Base-by-base conservation (phyloP, 2,113 vertebrate species). In the Odocoileus virginianus region DNA sequence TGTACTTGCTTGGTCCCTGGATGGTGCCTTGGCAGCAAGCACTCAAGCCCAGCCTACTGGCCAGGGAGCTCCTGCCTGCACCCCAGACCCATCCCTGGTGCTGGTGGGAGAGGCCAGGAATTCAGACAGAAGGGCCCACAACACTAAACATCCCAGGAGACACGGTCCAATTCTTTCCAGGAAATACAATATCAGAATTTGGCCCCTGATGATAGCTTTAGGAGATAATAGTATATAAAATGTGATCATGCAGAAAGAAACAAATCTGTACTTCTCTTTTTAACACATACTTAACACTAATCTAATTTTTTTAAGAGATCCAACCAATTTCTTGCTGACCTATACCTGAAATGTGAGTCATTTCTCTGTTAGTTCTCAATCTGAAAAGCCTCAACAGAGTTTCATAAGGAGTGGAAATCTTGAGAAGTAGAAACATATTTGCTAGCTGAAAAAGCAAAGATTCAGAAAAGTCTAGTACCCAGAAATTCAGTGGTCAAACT, bases 291-390 rank as follows among this genome's bases (percentile, higher is more conserved):
- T 54, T 90, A 55, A 78, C 40, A 60, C 8, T 54, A 47, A 40
- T 55, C 71, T 90, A 74, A 50, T 55, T 91, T 94, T 79, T 95
- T 90, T 27, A 92, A 81, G 78, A 67, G 30, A 84, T 12, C 74
- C 91, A 92, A 89, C 16, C 76, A 67, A 43, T 76, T 92, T 94
- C 76, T 93, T 83, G 30, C 54, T 93, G 54, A 96, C 60, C 27
- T 36, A 7, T 58, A 30, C 50, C 74, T 95, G 84, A 95, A 88
- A 16, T 36, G 17, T 28, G 30, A n/a, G 47, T 50, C 21, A 54
- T 91, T 96, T 86, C 16, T 64, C 87, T 8, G 14, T 58, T 74
- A 95, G 16, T 40, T 67, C n/a, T 67, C 23, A 52, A 23, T 87
- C 61, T 88, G 30, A 67, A 90, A 95, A 92, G 17, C 19, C 3